Evolutionary conservation across 2,797 vertebrate species (phyloP), one percentile per base, ranked within the genome.

Genomic region (Buceros bicornis): DNA sequence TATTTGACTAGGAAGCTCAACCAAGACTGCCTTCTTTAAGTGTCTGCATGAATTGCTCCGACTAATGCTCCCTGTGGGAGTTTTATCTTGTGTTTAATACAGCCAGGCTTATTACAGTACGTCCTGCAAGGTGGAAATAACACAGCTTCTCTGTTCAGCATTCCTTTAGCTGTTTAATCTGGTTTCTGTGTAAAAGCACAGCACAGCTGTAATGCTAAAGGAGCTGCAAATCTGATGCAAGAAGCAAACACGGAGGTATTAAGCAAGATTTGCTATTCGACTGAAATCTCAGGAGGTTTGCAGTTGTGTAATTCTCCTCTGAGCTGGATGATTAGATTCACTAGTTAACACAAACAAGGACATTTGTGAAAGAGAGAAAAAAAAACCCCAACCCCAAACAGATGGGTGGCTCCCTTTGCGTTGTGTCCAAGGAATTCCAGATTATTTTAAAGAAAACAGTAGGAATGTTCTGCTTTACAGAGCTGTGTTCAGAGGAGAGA

Each of bases 91-190:
- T 42, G 6, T 89, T 94, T 89, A 92, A 92, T 50, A 87, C 24
- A 71, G 86, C 60, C 93, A 78, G 71, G 74, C 77, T 92, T 12
- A 37, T 90, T 94, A 87, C 88, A 71, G 11, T 65, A 65, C 87
- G 57, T 57, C 61, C 74, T 87, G 72, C 69, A 96, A 97, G 88
- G 88, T 94, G 35, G 57, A 94, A 93, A 84, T 64, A 92, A 62
- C 37, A 67, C 77, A 91, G 91, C 73, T 94, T 91, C 95, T 37
- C 77, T 2, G 3, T 62, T 95, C 60, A 80, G 71, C 83, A 53
- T 96, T 96, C 93, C 81, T 90, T 95, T 89, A 54, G 70, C 66
- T 48, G 18, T 89, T 94, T 88, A 66, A 80, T 97, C 83, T 85
- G 57, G 71, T 93, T 95, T 93, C 43, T 64, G 26, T n/a, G 50